Evolutionary conservation across 2,113 vertebrate genomes (phyloP), one percentile per base, ranked within the genome.

Genomic region (Ptilonorhynchus violaceus): DNA sequence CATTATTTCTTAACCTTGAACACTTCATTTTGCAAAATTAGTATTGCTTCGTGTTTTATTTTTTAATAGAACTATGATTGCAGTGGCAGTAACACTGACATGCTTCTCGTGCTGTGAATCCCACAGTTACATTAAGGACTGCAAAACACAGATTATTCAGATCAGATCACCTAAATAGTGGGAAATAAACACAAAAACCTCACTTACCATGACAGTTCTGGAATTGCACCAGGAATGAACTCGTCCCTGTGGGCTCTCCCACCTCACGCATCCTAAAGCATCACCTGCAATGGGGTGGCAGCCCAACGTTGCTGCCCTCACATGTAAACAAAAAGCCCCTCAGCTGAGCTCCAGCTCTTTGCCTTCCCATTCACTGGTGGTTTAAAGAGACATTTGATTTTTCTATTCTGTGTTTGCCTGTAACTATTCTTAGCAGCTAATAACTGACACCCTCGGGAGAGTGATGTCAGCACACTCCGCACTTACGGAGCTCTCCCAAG

Each of bases 361-460:
- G 81, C 76, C 82, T 97, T 85, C 86, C 90, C 94, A 86, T 92
- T 89, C 88, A 76, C 44, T 46, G 49, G 50, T 46, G 62, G 75
- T 79, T 95, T 89, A 79, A 88, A 74, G 79, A 95, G 91, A 94
- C 85, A 94, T 97, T 96, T 84, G 84, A 87, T 93, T 97, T 94
- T 96, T 96, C 96, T 95, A 2, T 92, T 92, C 94, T 15, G 55
- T 94, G 72, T 90, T 97, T 89, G 92, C 89, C 88, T 92, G 81
- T 84, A 96, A 86, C 96, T 97, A 97, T 97, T 97, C 96, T 97
- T 96, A 97, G 96, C 95, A 85, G 60, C 91, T 96, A 82, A 95
- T 96, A 95, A 91, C 91, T 95, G 97, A 75, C 96, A 95, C 91
- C 82, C 81, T 80, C 46, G 96, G 95, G 94, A 96, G 90, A 19